Percentiles rank a stretch among this genome's conserved stretches.
phyloP scores from a whole-genome alignment of 2,113 vertebrate genomes.

The Hiodon tergisus region DNA sequence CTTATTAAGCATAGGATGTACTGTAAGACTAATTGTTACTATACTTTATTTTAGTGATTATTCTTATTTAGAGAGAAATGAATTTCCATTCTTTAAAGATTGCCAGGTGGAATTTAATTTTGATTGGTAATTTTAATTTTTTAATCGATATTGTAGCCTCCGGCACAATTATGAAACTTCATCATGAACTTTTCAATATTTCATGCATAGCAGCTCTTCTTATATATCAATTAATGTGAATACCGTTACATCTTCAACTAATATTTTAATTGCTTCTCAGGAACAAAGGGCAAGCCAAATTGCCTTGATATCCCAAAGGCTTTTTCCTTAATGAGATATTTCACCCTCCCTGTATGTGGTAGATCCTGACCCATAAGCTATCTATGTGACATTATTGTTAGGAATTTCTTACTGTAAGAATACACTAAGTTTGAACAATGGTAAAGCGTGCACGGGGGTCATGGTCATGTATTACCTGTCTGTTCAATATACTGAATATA shows the following conservation, averaged over 20 bases:
- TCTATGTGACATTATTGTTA: slow-evolving; percentile 53
- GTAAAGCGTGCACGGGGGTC: too few relatives aligned
- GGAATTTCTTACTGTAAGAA: slow-evolving; percentile 31
- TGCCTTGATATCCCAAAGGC: slow-evolving; percentile 62
- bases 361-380: slow-evolving; percentile 57
- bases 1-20: too few relatives aligned
- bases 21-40: not conserved
- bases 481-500: too few relatives aligned
- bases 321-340: slow-evolving; percentile 64
- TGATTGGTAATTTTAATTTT: slow-evolving; percentile 28
- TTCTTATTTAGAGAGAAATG: not conserved
- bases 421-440: not conserved
- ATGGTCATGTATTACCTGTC: too few relatives aligned
- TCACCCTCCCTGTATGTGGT: slow-evolving; percentile 55
- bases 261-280: slow-evolving; percentile 69
- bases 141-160: slow-evolving; percentile 42
- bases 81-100: not conserved
- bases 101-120: slow-evolving; percentile 29
- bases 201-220: slow-evolving; percentile 33
- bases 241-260: slow-evolving; percentile 54
- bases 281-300: slow-evolving; percentile 67
- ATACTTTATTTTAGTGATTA: not conserved
- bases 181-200: slow-evolving; percentile 35
- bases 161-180: slow-evolving; percentile 40
- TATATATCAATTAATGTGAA: slow-evolving; percentile 55